Evolutionary conservation across 2,113 vertebrate genomes (phyloP), one percentile per base, ranked within the genome.

Genomic region (Actenoides lindsayi): DNA sequence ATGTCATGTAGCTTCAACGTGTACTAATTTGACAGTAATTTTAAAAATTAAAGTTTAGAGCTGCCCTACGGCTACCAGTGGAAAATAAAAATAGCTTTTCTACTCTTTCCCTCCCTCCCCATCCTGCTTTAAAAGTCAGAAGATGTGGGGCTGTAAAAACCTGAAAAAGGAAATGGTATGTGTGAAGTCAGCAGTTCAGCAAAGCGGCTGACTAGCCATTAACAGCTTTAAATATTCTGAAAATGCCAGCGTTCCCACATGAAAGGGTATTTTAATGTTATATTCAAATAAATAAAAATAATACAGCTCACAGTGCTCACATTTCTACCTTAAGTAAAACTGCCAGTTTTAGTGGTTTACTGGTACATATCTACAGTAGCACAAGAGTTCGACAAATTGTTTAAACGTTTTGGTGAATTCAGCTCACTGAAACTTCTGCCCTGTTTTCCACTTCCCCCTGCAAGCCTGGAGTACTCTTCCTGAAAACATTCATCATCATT

Each of bases 91-190:
- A 81, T 24, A 96, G 86, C 83, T 89, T 64, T 82, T 78, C 60
- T 91, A 64, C 70, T 78, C 48, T 79, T 78, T 68, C 27, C 59
- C 41, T 57, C 79, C 60, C 86, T 77, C 85, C 48, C 48, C 53
- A 87, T 82, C 91, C 94, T 87, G 94, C 94, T 95, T 95, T 92
- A 91, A 93, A 95, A 96, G 93, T 65, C 89, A 78, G 91, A 96
- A 94, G 89, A 95, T 90, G 80, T 88, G 81, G 89, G 93, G 90
- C 14, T 96, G 92, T 96, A 96, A 96, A 96, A 96, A 92, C 94
- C 90, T 95, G 95, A 87, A 97, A 97, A 96, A 97, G 94, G 94
- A 97, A 97, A 96, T 87, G 92, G 95, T 82, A 97, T 96, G 96
- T 96, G 95, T 96, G 95, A 96, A 96, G 95, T 91, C 96, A 97